Percentiles rank a stretch among this genome's conserved stretches.
phyloP scores from a whole-genome alignment of 2,113 vertebrate genomes.

The Periophthalmodon schlosseri region DNA sequence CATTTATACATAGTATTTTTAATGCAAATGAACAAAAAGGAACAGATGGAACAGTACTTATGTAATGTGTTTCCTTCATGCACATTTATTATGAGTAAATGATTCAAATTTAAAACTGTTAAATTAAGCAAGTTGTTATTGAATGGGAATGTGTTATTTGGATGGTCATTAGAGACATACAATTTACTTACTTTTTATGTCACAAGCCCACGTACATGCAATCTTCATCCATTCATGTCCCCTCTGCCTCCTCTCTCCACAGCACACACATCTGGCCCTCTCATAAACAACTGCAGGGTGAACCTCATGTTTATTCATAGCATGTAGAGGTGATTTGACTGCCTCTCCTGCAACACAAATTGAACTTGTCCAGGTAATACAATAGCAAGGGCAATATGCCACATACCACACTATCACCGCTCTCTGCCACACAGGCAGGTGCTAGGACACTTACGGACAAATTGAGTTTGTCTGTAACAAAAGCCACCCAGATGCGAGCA shows the following conservation, averaged over 20 bases:
- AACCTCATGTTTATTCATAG: slow-evolving; percentile 19
- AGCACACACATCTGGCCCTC: slow-evolving; percentile 9
- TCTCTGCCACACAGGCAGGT: slow-evolving; percentile 27
- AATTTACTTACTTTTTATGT: background rate
- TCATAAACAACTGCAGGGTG: slow-evolving; percentile 13
- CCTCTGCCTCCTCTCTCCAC: background rate
- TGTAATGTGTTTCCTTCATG: too few relatives aligned
- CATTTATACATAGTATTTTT: too few relatives aligned
- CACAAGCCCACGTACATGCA: background rate
- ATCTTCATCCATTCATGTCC: background rate
- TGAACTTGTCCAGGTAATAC: slow-evolving; percentile 42
- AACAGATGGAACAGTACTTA: too few relatives aligned
- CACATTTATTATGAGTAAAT: too few relatives aligned
- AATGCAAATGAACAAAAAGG: background rate
- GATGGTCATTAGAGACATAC: too few relatives aligned
- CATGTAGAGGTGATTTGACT: slow-evolving; percentile 31
- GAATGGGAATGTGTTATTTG: too few relatives aligned
- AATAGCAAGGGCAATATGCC: slow-evolving; percentile 23
- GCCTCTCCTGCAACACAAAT: slow-evolving; percentile 44
- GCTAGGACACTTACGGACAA: slow-evolving; percentile 42
- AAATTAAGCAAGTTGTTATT: too few relatives aligned
- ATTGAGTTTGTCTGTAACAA: slow-evolving; percentile 64
- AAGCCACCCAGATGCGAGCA: slow-evolving; percentile 46
- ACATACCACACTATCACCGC: slow-evolving; percentile 13
- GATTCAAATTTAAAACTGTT: too few relatives aligned